Evolutionary conservation across 2,888 invertebrate genomes (phyloP), one percentile per base, ranked within the genome.

Genomic region (Agrotis clavis): DNA sequence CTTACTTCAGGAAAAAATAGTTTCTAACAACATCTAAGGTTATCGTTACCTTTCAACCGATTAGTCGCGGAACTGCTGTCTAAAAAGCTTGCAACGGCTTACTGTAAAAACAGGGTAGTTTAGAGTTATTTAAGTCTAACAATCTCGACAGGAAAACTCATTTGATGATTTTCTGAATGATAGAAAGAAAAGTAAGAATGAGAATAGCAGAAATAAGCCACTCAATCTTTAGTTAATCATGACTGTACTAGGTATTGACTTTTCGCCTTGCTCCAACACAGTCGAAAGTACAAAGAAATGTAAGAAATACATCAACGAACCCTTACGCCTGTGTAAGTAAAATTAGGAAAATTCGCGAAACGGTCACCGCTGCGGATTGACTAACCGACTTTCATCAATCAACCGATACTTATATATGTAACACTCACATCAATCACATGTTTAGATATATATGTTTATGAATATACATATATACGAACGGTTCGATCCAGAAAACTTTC

Each of bases 401-500:
- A 83, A 80, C 68, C 59, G 48, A 61, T 70, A 48, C 88, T 88
- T 87, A 88, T 57, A 35, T 35, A 57, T 78, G 70, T 79, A 85
- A 78, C 79, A 76, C 75, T 66, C 84, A 83, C 89, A 91, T 91
- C 90, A 88, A 90, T 91, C 91, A 88, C 86, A 84, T 83, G 82
- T 77, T 50, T 51, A 51, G 62, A 65, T 51, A 51, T 63, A 67
- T 25, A 45, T 53, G 18, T 68, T 53, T 50, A 25, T 19, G n/a
- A 6, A 2, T 45, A 18, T 61, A 61, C 21, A 64, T 68, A 30
- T 54, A 60, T 59, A 83, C 77, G 72, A 18, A 74, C 65, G 82
- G 84, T 89, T 90, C 89, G 89, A 91, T 90, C 88, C 78, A 81
- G 84, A 86, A 85, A 91, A 89, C 87, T 92, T 91, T 89, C 89